These are phyloP conservation scores for Ophiothrix spiculata DNA, from an alignment of 35 echinoderm and acorn worm species.

Conservation along the genomic window DNA sequence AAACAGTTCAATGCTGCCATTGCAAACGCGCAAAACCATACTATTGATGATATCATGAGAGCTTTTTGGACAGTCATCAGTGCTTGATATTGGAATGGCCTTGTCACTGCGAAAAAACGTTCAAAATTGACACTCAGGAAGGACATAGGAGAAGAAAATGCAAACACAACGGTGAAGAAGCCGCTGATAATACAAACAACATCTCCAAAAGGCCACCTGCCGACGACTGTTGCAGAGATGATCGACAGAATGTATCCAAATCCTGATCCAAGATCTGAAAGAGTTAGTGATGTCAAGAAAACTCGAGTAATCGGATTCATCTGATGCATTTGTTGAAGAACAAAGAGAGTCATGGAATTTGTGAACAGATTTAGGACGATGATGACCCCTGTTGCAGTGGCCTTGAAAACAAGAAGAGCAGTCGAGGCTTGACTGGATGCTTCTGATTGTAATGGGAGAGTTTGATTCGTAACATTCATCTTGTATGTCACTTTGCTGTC, in stretches of 20 bases:
- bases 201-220: not conserved
- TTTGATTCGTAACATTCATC: too few relatives aligned
- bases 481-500: too few relatives aligned
- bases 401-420: conserved; percentile 4
- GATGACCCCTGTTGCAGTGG: not conserved
- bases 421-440: too few relatives aligned
- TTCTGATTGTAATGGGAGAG: too few relatives aligned
- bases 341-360: conserved; percentile 13
- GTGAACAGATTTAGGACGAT: not conserved
- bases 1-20: not conserved
- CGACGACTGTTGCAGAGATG: not conserved
- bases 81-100: not conserved
- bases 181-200: not conserved
- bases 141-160: not conserved
- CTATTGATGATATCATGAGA: not conserved
- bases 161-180: not conserved
- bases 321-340: not conserved
- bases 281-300: not conserved
- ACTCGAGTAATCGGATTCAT: not conserved
- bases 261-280: not conserved
- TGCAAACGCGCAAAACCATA: not conserved
- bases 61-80: not conserved
- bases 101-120: not conserved
- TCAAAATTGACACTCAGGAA: not conserved
- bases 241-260: not conserved